These are phyloP conservation scores for Steatornis caripensis DNA, from an alignment of 2,113 vertebrate genomes.

Conservation along the genomic window DNA sequence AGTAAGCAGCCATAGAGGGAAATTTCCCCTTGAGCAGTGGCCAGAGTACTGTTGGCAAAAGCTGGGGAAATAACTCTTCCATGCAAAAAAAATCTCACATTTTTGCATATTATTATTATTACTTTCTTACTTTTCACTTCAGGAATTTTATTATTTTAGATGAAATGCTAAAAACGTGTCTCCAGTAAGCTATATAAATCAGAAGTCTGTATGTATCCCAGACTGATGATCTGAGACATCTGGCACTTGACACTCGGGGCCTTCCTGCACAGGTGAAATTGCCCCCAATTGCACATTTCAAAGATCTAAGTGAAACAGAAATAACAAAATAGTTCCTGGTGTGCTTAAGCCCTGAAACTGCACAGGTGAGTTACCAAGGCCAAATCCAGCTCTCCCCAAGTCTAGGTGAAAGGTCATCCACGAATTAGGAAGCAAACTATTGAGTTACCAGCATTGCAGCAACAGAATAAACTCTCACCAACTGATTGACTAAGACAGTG, in stretches of 20 bases:
- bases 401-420: not conserved
- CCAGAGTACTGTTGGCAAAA: not conserved
- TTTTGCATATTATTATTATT: not conserved
- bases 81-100: not conserved
- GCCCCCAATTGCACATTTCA: not conserved
- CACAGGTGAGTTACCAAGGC: not conserved
- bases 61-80: not conserved
- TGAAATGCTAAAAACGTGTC: not conserved
- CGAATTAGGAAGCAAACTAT: not conserved
- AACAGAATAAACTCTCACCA: not conserved
- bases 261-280: not conserved
- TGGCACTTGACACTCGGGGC: not conserved
- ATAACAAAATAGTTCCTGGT: not conserved
- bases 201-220: not conserved
- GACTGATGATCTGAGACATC: not conserved
- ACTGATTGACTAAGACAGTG: not conserved
- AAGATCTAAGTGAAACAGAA: not conserved
- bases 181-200: not conserved
- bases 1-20: not conserved
- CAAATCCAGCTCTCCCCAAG: not conserved
- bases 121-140: not conserved
- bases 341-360: not conserved
- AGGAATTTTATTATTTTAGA: not conserved
- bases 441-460: not conserved
- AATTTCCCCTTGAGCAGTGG: not conserved